Conservation (phyloP, 1,140 invertebrate species). For the Myzus persicae region DNA sequence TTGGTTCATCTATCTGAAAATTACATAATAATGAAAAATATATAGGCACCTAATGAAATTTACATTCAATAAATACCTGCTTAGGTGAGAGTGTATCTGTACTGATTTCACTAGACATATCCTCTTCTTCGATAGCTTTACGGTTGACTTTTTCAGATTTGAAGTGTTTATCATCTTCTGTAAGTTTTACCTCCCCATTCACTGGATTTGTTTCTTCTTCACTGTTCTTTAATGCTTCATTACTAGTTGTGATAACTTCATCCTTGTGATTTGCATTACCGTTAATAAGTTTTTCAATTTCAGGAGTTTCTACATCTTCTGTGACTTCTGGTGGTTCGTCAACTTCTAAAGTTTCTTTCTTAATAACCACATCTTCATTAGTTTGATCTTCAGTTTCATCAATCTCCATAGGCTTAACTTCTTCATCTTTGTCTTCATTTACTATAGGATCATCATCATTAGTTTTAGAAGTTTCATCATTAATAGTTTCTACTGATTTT, state of each 20-base stretch:
- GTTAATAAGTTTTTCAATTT: not conserved
- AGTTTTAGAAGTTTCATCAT: not conserved
- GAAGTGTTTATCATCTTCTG: conserved; percentile 17
- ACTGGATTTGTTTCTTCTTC: not conserved
- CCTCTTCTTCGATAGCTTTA: conserved; percentile 30
- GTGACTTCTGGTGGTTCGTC: not conserved
- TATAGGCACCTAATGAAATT: not conserved
- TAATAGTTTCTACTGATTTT: not conserved
- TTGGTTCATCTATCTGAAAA: conserved; percentile 52
- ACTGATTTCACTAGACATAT: conserved; percentile 50
- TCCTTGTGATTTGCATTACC: not conserved
- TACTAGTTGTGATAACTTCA: not conserved
- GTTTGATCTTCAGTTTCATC: not conserved
- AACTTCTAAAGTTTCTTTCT: not conserved
- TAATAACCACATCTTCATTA: not conserved
- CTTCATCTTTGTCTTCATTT: conserved; percentile 4
- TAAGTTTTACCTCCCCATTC: conserved; percentile 1
- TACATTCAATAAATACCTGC: conserved; percentile 18
- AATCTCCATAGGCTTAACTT: not conserved
- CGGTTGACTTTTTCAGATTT: conserved; percentile 13
- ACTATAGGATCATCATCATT: not conserved
- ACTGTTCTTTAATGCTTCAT: not conserved
- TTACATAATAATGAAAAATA: not conserved
- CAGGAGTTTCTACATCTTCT: not conserved
- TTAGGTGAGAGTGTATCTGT: conserved; percentile 52